Percentiles rank a stretch among this genome's conserved stretches.
These are phyloP conservation scores for Pentamera pediparva DNA, from an alignment of 53 echinoderm and acorn worm species.

Conservation along the genomic window DNA sequence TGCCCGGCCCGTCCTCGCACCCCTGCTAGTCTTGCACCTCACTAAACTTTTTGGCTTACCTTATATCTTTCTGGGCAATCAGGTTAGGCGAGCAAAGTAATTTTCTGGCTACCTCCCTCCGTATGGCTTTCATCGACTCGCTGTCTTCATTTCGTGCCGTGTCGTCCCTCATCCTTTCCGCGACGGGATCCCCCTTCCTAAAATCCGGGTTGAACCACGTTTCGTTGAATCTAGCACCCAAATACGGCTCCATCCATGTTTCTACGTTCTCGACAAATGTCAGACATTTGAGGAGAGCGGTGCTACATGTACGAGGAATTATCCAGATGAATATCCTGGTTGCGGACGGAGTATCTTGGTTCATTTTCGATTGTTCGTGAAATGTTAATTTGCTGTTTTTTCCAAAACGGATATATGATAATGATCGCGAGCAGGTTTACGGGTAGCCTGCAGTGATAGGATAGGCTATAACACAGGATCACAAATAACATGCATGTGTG, in stretches of 20 bases:
- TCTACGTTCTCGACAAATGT: background rate
- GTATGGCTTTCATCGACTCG: background rate
- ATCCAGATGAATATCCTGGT: conserved; percentile 4
- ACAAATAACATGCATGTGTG: too few relatives aligned
- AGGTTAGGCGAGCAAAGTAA: background rate
- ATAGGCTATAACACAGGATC: too few relatives aligned
- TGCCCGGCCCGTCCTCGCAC: too few relatives aligned
- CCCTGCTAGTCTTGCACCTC: too few relatives aligned
- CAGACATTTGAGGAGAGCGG: conserved; percentile 1
- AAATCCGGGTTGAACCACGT: conserved; percentile 4
- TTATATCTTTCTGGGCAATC: conserved; percentile 3
- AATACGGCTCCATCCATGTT: conserved; percentile 3
- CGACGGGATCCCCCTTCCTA: background rate
- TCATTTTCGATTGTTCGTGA: too few relatives aligned
- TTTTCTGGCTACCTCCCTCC: too few relatives aligned
- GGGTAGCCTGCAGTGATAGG: too few relatives aligned
- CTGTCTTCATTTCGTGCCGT: background rate
- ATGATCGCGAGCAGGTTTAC: too few relatives aligned
- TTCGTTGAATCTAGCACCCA: background rate
- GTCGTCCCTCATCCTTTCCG: background rate
- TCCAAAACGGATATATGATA: too few relatives aligned
- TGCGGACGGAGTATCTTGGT: too few relatives aligned
- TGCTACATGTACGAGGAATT: conserved; percentile 3
- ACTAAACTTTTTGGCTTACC: too few relatives aligned
- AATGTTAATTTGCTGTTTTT: too few relatives aligned